Evolutionary conservation across 2,888 invertebrate species (phyloP).

Genomic region (Pyrgus malvae): DNA sequence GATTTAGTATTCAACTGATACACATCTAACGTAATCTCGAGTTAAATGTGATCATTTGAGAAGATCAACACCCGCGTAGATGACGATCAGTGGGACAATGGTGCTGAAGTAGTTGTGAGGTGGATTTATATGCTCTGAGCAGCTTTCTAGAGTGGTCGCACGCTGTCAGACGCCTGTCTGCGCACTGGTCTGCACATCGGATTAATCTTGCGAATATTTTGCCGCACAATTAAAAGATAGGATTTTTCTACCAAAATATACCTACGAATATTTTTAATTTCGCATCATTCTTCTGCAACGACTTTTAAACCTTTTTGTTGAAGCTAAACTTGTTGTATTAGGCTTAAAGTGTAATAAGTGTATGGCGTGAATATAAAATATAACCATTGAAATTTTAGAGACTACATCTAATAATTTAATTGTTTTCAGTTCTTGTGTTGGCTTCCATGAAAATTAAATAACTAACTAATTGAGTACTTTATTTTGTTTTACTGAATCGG

Average conservation of each 20-base stretch:
- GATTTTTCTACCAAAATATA: not conserved
- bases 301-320: too few species aligned
- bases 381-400: too few species aligned
- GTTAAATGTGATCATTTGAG: conserved; percentile 15
- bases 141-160: conserved; percentile 62
- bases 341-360: too few species aligned
- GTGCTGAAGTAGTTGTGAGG: conserved; percentile 47
- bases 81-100: conserved; percentile 69
- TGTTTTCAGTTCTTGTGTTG: too few species aligned
- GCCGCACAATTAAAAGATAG: not conserved
- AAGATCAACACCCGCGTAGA: conserved; percentile 46
- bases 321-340: too few species aligned
- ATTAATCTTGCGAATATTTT: not conserved
- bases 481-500: too few species aligned
- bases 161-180: conserved; percentile 21
- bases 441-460: too few species aligned
- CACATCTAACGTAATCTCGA: conserved; percentile 14
- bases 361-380: too few species aligned
- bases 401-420: too few species aligned
- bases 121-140: conserved; percentile 63
- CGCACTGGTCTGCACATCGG: not conserved
- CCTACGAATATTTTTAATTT: too few species aligned
- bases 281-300: too few species aligned
- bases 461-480: too few species aligned
- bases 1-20: conserved; percentile 6